Conservation (phyloP, 2,797 vertebrate genomes). For the Dermochelys coriacea region DNA sequence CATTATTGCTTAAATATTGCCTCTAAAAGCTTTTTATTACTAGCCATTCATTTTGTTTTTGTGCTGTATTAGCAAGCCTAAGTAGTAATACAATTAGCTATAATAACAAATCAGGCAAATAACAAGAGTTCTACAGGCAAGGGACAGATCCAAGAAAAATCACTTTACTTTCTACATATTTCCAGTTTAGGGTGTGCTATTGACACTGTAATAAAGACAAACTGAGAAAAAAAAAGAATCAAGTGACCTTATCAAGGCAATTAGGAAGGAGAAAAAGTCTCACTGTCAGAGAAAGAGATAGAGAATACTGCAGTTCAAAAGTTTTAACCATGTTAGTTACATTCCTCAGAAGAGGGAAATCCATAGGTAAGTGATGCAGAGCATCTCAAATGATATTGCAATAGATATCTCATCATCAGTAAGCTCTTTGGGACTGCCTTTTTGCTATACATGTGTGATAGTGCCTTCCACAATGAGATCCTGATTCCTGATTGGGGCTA, state of each 20-base stretch:
- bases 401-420: not conserved
- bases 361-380: accelerated
- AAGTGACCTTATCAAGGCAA: not conserved
- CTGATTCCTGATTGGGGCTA: not conserved
- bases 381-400: not conserved
- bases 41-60: slow-evolving; percentile 72
- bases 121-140: slow-evolving; percentile 32
- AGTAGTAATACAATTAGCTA: slow-evolving; percentile 61
- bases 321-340: not conserved
- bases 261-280: not conserved
- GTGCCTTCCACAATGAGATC: not conserved
- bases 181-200: not conserved
- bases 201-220: not conserved
- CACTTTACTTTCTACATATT: not conserved
- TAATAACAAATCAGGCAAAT: slow-evolving; percentile 59
- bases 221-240: slow-evolving; percentile 4
- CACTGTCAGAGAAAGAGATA: not conserved
- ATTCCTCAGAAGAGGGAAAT: not conserved
- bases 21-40: slow-evolving; percentile 68
- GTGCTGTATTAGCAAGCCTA: slow-evolving; percentile 62
- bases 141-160: slow-evolving; percentile 10
- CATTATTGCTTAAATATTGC: slow-evolving; percentile 78
- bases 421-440: not conserved
- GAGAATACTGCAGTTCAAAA: not conserved
- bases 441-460: not conserved